phyloP scores from a whole-genome alignment of 2,888 invertebrate genomes.

The Zelleria hepariella region DNA sequence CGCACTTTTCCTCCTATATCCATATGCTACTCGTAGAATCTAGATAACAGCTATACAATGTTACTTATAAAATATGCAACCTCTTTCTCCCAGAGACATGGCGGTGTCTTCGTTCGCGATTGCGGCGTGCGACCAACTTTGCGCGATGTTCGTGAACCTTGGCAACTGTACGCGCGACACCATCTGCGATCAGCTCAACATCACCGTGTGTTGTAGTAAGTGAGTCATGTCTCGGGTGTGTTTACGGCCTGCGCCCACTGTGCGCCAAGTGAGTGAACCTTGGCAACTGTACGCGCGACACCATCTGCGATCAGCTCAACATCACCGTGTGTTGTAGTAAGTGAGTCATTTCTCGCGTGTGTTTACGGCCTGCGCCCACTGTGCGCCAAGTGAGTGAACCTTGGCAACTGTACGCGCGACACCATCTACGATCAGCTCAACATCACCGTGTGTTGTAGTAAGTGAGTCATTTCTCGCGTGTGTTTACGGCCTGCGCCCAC shows the following conservation, averaged over 20 bases:
- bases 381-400: too few species aligned
- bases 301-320: constrained; percentile 12
- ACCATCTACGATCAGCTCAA: too few species aligned
- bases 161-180: constrained; percentile 13
- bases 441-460: too few species aligned
- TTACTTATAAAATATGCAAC: not conserved
- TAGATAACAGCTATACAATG: too few species aligned
- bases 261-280: constrained; percentile 11
- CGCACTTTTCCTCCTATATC: too few species aligned
- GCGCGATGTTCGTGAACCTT: constrained; percentile 10
- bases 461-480: too few species aligned
- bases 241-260: constrained; percentile 12
- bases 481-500: too few species aligned
- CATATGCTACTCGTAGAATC: too few species aligned
- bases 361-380: too few species aligned
- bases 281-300: constrained; percentile 11
- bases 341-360: too few species aligned
- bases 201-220: constrained; percentile 17
- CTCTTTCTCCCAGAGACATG: constrained; percentile 12
- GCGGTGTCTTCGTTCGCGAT: constrained; percentile 12
- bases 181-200: constrained; percentile 12
- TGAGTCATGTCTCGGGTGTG: not conserved
- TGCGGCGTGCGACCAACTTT: constrained; percentile 14
- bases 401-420: too few species aligned
- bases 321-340: constrained; percentile 16